Evolutionary conservation across 2,113 vertebrate species (phyloP).

Genomic region (Peromyscus californicus): DNA sequence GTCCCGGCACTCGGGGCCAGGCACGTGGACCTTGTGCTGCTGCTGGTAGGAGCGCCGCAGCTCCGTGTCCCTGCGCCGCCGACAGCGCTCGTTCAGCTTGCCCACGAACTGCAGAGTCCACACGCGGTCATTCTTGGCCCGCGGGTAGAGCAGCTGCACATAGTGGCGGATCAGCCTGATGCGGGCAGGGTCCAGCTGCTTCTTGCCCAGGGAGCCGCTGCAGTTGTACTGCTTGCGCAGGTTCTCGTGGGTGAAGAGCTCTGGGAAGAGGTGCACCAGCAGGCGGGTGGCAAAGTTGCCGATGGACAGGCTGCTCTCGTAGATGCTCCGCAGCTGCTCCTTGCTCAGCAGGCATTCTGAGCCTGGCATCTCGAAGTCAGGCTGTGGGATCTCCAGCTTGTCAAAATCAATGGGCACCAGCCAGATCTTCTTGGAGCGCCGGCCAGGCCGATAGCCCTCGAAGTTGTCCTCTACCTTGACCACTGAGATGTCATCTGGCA

Average conservation of each 20-base stretch:
- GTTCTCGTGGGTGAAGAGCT: conserved; percentile 98
- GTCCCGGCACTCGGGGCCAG: conserved; percentile 91
- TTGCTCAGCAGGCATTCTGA: conserved; percentile 93
- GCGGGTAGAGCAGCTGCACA: conserved; percentile 96
- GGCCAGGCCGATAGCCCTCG: conserved; percentile 92
- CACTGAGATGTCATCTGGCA: conserved; percentile 93
- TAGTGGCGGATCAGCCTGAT: conserved; percentile 97
- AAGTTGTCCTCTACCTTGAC: conserved; percentile 93
- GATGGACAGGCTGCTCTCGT: conserved; percentile 97
- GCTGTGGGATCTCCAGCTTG: conserved; percentile 93
- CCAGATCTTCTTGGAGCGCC: conserved; percentile 96
- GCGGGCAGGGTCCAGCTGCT: conserved; percentile 96
- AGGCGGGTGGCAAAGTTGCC: conserved; percentile 98
- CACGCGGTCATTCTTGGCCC: conserved; percentile 95
- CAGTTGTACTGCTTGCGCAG: conserved; percentile 98
- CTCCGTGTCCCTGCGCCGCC: conserved; percentile 96
- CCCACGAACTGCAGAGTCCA: conserved; percentile 99
- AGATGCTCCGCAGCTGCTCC: conserved; percentile 96
- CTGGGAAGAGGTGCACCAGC: conserved; percentile 97
- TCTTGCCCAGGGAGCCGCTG: conserved; percentile 97
- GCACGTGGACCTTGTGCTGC: conserved; percentile 93
- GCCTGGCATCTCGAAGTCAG: conserved; percentile 93
- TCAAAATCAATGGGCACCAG: conserved; percentile 97
- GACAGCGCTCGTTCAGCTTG: conserved; percentile 97
- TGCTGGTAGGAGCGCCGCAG: conserved; percentile 96